Evolutionary conservation across 2,113 vertebrate genomes (phyloP).

Genomic region (Ancistrus triradiatus): DNA sequence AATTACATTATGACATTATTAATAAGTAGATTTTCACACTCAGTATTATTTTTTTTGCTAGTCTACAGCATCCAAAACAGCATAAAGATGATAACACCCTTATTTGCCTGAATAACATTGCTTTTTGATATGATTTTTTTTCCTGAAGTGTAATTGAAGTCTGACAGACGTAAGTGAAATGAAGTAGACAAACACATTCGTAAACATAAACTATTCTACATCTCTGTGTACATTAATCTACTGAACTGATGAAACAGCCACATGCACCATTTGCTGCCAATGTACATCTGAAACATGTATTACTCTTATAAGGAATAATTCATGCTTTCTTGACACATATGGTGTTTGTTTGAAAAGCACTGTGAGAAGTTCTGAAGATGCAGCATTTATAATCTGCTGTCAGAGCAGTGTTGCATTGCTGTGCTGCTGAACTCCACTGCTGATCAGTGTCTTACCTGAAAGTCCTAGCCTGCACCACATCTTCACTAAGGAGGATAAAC

Average conservation of each 20-base stretch:
- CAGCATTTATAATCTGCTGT: neutral
- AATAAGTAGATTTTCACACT: too few species aligned
- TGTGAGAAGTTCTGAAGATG: constrained; percentile 4
- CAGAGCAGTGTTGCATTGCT: constrained; percentile 6
- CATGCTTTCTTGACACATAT: neutral
- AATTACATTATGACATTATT: too few species aligned
- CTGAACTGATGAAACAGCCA: neutral
- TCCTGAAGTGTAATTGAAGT: too few species aligned
- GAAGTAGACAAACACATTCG: too few species aligned
- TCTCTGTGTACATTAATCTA: too few species aligned
- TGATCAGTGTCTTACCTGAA: constrained; percentile 32
- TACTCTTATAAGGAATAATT: constrained; percentile 30
- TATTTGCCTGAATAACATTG: too few species aligned
- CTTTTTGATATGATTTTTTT: too few species aligned
- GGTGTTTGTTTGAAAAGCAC: constrained; percentile 3
- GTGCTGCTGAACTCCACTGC: constrained; percentile 4
- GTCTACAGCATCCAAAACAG: too few species aligned
- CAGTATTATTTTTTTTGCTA: too few species aligned
- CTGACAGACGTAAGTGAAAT: too few species aligned
- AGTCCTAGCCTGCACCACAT: constrained; percentile 16
- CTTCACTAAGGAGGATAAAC: constrained; percentile 18
- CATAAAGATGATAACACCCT: too few species aligned
- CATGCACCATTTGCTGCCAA: neutral
- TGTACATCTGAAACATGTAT: neutral
- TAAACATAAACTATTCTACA: too few species aligned